Base-by-base conservation (phyloP, 2,113 vertebrate species). In the Hyla sarda region DNA sequence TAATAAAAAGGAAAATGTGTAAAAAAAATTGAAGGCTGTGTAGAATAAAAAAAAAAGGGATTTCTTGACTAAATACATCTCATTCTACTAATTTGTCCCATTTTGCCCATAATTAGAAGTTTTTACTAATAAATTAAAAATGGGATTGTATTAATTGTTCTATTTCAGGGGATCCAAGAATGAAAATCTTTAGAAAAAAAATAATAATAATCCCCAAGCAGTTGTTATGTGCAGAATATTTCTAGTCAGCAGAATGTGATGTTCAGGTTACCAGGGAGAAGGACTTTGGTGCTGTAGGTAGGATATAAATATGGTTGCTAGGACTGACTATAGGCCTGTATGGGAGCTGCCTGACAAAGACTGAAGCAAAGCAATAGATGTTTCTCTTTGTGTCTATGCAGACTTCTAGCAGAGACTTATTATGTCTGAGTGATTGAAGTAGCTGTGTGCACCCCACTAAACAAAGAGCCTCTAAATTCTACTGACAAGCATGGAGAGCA, bases 401-500 rank as follows among this genome's bases (percentile, higher is more conserved):
- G 94, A 94, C 92, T 92, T 95, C 95, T 95, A 93, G 92, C 94
- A 94, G 94, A 93, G 96, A 94, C 91, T 92, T 91, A 95, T 94
- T 95, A 95, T 96, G 94, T 94, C 89, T 91, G 52, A 77, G 92
- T 93, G 92, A 96, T 95, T 95, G 94, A 95, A 93, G 93, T 88
- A 89, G 93, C 92, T 92, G 93, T 94, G 94, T 94, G 96, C 91
- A 94, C 95, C 93, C 91, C 91, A 92, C 87, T 93, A 86, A 89
- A 92, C 91, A 92, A 96, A 94, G 92, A 92, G 92, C 91, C 92
- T 90, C 91, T 95, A 93, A 96, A 94, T 95, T 95, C 91, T 90
- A 91, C 93, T 95, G 95, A 97, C 95, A 96, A 93, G 94, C 96
- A 94, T 96, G 95, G 94, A 96, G 95, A 91, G 91, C 92, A 90